Percentiles rank a stretch among this genome's conserved stretches.
phyloP scores from a whole-genome alignment of 2,113 vertebrate species.

The Regulus satrapa region DNA sequence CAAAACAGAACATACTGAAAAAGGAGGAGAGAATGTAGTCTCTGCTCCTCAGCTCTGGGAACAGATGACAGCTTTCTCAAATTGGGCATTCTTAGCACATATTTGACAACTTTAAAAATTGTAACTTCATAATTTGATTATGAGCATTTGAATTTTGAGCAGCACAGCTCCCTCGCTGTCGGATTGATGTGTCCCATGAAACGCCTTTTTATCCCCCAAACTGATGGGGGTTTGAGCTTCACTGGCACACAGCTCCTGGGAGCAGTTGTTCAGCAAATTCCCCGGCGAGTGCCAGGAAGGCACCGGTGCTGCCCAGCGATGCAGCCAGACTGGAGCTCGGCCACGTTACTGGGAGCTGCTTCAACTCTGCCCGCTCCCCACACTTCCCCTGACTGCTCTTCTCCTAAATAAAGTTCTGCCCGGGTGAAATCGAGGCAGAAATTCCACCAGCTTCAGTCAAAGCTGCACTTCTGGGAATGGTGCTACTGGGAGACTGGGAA shows the following conservation, averaged over 20 bases:
- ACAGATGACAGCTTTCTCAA: slow-evolving; percentile 47
- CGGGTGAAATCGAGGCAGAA: background rate
- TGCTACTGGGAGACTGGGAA: background rate
- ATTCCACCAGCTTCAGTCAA: background rate
- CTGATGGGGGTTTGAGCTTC: background rate
- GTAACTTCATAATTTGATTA: background rate
- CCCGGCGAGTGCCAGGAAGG: background rate
- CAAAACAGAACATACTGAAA: slow-evolving; percentile 23
- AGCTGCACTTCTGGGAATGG: background rate
- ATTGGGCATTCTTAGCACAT: slow-evolving; percentile 50
- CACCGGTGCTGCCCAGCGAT: background rate
- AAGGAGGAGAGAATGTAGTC: background rate
- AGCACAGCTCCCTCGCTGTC: background rate
- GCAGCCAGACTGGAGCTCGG: background rate
- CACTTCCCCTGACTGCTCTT: accelerated
- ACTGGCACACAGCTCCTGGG: background rate
- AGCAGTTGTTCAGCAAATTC: background rate
- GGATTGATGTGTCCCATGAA: background rate
- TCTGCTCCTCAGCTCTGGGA: background rate
- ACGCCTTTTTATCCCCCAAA: background rate
- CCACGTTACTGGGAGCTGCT: accelerated
- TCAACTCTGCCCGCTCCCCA: background rate
- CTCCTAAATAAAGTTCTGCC: background rate
- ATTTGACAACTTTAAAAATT: slow-evolving; percentile 41
- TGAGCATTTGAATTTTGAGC: background rate